Evolutionary conservation across 2,113 vertebrate species (phyloP).

Genomic region (Siniperca chuatsi): DNA sequence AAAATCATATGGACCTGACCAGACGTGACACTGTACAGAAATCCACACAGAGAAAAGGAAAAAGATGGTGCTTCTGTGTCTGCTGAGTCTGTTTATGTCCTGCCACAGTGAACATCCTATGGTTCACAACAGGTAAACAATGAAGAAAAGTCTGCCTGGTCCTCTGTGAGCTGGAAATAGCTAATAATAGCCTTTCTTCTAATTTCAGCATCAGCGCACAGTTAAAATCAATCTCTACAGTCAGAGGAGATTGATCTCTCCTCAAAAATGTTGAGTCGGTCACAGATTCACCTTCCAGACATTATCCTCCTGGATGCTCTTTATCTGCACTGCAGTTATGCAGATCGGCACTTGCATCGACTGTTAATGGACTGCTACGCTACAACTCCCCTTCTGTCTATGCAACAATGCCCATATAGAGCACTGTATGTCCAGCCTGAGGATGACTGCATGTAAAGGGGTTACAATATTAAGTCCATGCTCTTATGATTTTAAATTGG

Average conservation of each 20-base stretch:
- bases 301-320: conserved; percentile 26
- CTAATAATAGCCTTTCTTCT: conserved; percentile 51
- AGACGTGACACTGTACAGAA: background rate
- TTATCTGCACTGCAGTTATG: conserved; percentile 41
- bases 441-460: background rate
- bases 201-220: conserved; percentile 52
- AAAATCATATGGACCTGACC: conserved; percentile 10
- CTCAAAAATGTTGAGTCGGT: conserved; percentile 44
- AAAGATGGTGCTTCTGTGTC: background rate
- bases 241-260: conserved; percentile 35
- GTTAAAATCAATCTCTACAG: conserved; percentile 67
- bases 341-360: conserved; percentile 7
- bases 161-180: conserved; percentile 35
- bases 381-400: background rate
- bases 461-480: background rate
- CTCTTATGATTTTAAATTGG: background rate
- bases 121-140: conserved; percentile 13
- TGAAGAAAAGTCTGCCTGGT: conserved; percentile 2
- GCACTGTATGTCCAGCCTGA: background rate
- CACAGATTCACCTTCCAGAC: conserved; percentile 32
- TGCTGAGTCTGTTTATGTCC: background rate
- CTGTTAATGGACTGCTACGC: conserved; percentile 48
- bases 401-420: background rate
- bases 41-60: background rate
- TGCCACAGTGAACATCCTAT: conserved; percentile 8